Evolutionary conservation across 2,113 vertebrate species (phyloP).

Genomic region (Hippocampus abdominalis): DNA sequence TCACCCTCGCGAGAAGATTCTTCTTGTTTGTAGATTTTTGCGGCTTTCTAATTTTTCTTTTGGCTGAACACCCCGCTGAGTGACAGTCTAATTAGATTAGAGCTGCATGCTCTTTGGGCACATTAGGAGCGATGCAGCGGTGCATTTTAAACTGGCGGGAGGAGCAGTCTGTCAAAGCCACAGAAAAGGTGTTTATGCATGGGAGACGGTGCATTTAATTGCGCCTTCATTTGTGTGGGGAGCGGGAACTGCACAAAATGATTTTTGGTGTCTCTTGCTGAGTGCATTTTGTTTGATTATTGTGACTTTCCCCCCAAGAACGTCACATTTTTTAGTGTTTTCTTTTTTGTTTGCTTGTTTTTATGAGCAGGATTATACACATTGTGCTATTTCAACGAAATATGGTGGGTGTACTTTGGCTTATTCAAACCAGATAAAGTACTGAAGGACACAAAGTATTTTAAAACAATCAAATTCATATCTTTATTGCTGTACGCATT

Average conservation of each 20-base stretch:
- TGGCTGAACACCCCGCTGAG: constrained; percentile 71
- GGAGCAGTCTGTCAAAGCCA: constrained; percentile 56
- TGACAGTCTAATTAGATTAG: constrained; percentile 80
- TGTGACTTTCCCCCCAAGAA: neutral
- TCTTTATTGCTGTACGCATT: too few species aligned
- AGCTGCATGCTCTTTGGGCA: constrained; percentile 71
- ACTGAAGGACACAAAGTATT: too few species aligned
- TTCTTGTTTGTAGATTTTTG: constrained; percentile 61
- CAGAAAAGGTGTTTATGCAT: constrained; percentile 57
- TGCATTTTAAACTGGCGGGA: constrained; percentile 66
- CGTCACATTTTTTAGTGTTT: constrained; percentile 7
- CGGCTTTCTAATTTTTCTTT: constrained; percentile 62
- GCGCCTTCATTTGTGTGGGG: constrained; percentile 4
- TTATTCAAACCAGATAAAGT: too few species aligned
- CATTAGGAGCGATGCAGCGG: constrained; percentile 63
- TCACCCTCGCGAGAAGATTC: constrained; percentile 44
- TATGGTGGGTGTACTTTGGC: neutral
- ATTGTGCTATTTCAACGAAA: neutral
- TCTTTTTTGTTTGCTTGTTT: too few species aligned
- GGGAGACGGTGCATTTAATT: constrained; percentile 32
- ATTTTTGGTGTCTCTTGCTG: constrained; percentile 27
- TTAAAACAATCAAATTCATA: too few species aligned
- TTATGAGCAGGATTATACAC: neutral
- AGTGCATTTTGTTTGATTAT: constrained; percentile 4
- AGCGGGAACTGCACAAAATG: constrained; percentile 10